Conservation (phyloP, 53 echinoderm and acorn worm species). For the Henricia sp. region DNA sequence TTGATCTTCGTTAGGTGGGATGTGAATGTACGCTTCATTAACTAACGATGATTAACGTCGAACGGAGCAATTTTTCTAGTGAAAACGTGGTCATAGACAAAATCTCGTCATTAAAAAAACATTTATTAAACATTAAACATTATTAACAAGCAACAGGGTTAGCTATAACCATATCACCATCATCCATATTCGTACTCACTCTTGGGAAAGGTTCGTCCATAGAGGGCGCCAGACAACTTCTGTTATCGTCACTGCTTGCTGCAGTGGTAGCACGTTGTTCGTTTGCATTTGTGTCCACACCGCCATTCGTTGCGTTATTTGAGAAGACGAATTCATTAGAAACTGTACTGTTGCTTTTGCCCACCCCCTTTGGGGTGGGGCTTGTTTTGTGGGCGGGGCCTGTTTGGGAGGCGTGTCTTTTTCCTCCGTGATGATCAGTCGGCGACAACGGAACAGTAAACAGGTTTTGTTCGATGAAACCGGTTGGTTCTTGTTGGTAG, state of each 20-base stretch:
- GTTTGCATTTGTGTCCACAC: constrained; percentile 35
- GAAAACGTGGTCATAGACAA: too few relatives aligned
- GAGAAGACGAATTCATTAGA: constrained; percentile 38
- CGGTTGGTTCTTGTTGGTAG: constrained; percentile 49
- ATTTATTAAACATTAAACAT: too few relatives aligned
- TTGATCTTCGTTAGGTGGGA: too few relatives aligned
- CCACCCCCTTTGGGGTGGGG: too few relatives aligned
- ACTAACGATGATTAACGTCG: too few relatives aligned
- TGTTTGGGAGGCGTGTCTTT: background rate
- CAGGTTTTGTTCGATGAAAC: constrained; percentile 55
- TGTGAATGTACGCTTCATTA: too few relatives aligned
- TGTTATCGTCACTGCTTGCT: background rate
- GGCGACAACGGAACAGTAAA: background rate
- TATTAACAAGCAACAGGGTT: constrained; percentile 36
- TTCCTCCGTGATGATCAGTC: background rate
- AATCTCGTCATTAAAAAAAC: too few relatives aligned
- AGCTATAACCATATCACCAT: constrained; percentile 48
- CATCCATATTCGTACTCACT: background rate
- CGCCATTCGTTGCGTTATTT: constrained; percentile 14
- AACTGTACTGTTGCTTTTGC: too few relatives aligned
- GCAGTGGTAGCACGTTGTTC: background rate
- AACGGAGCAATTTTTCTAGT: too few relatives aligned
- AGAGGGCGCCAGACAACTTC: constrained; percentile 20
- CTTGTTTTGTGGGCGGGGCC: background rate
- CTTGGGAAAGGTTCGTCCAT: background rate